These are phyloP conservation scores for Laticauda laticaudata DNA, from an alignment of 2,113 vertebrate genomes.

Conservation along the genomic window DNA sequence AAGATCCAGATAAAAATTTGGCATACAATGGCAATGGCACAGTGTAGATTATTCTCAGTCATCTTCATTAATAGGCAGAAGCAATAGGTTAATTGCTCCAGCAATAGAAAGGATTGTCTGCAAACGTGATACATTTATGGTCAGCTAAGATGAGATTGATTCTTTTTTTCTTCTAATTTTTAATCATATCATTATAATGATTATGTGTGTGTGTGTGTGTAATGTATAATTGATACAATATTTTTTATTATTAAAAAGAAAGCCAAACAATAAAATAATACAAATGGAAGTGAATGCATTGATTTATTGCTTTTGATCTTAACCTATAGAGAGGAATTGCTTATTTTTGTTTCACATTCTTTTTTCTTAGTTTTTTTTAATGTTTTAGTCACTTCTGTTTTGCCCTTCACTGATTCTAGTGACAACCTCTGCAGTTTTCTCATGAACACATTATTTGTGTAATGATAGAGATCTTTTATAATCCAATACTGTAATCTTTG, in stretches of 20 bases:
- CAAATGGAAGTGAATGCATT: neutral
- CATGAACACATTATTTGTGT: neutral
- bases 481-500: neutral
- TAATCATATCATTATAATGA: neutral
- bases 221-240: neutral
- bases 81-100: neutral
- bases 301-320: neutral
- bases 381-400: conserved; percentile 2
- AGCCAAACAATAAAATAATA: neutral
- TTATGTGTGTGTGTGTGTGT: too few species aligned
- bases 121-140: neutral
- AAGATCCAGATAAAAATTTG: neutral
- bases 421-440: neutral
- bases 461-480: neutral
- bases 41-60: neutral
- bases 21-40: neutral
- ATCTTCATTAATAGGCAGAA: neutral
- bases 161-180: neutral
- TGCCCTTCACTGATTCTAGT: neutral
- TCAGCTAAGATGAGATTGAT: neutral
- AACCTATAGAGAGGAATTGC: neutral
- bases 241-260: neutral
- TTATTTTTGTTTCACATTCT: neutral
- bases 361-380: neutral
- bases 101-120: neutral